Evolutionary conservation across 2,113 vertebrate species (phyloP).

Genomic region (Ciconia stormi): DNA sequence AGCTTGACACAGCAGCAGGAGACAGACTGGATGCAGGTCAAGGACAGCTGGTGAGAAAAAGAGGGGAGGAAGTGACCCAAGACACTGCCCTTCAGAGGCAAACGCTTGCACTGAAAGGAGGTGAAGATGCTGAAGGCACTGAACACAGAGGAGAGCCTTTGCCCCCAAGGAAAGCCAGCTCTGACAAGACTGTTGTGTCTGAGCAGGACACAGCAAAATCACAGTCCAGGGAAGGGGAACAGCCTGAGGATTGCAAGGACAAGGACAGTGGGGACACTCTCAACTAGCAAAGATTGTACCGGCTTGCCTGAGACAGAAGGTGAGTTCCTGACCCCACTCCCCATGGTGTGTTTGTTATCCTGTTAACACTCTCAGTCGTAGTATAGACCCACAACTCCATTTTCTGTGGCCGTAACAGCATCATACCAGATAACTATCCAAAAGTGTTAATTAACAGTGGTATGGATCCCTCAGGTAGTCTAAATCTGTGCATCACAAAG

Average conservation of each 20-base stretch:
- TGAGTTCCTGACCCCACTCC: neutral
- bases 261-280: neutral
- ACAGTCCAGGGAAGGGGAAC: neutral
- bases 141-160: neutral
- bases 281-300: slow-evolving; percentile 13
- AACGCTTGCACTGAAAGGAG: neutral
- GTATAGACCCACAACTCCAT: neutral
- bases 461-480: neutral
- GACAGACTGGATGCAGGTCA: slow-evolving; percentile 14
- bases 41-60: neutral
- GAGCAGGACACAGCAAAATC: neutral
- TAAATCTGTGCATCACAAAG: neutral
- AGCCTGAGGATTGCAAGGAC: slow-evolving; percentile 13
- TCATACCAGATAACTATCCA: neutral
- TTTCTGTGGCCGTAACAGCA: neutral
- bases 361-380: neutral
- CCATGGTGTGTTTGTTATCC: neutral
- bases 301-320: slow-evolving; percentile 1
- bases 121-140: neutral
- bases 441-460: neutral
- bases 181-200: neutral
- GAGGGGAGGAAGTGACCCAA: neutral
- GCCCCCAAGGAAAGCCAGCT: neutral
- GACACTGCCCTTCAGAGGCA: neutral
- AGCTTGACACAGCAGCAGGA: neutral